phyloP scores from a whole-genome alignment of 2,797 vertebrate genomes.

The Bradypus variegatus region DNA sequence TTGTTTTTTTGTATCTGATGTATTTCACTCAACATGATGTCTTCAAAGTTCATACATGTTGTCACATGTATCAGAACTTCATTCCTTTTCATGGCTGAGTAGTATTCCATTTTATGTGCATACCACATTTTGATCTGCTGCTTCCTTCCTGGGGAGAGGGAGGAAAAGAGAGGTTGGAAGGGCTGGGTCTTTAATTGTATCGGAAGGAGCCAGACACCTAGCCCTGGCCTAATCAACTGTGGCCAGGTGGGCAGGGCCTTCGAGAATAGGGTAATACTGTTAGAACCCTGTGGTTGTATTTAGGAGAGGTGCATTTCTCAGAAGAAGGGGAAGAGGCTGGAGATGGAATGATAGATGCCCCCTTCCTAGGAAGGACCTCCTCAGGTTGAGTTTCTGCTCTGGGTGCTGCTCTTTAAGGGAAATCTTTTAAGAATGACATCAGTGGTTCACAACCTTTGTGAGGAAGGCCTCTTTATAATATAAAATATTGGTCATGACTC shows the following conservation, averaged over 20 bases:
- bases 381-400: not conserved
- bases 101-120: no score
- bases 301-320: not conserved
- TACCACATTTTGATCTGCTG: no score
- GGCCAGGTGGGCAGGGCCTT: not conserved
- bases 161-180: not conserved
- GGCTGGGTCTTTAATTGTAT: not conserved
- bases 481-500: not conserved
- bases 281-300: not conserved
- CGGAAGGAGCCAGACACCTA: not conserved
- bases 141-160: not conserved
- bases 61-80: no score
- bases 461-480: not conserved
- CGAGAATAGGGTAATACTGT: fast-evolving
- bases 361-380: not conserved
- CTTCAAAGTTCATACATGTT: no score
- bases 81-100: no score
- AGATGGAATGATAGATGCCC: fast-evolving
- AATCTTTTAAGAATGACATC: not conserved
- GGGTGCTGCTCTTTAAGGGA: not conserved
- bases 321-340: not conserved
- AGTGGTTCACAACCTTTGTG: not conserved
- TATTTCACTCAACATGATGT: no score
- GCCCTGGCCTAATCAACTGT: not conserved
- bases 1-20: no score